A percentile compares a stretch with the other conserved stretches of the same genome.
Evolutionary conservation across 2,113 vertebrate genomes (phyloP).

Genomic region (Solenodon paradoxus): DNA sequence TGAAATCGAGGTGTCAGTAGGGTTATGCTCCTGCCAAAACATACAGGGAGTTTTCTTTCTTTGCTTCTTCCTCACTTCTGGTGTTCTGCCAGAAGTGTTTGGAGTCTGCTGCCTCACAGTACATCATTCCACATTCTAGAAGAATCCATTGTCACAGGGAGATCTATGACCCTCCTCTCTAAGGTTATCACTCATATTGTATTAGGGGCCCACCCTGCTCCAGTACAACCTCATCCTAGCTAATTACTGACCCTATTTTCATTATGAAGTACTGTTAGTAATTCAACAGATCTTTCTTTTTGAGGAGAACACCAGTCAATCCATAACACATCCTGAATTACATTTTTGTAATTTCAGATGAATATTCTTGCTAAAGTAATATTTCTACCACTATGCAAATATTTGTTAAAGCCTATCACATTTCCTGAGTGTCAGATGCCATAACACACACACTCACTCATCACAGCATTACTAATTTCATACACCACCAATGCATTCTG

Average conservation of each 20-base stretch:
- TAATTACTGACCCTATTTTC: background rate
- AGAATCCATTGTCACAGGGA: background rate
- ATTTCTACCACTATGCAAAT: background rate
- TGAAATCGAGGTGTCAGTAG: background rate
- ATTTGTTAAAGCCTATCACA: background rate
- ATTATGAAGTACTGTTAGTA: background rate
- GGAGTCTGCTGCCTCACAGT: background rate
- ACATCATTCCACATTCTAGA: background rate
- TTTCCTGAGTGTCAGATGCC: background rate
- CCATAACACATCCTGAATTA: background rate
- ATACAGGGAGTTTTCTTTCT: background rate
- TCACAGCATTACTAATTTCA: background rate
- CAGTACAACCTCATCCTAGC: background rate
- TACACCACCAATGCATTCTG: background rate
- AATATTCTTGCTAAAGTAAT: background rate
- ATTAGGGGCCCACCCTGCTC: background rate
- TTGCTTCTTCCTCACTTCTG: background rate
- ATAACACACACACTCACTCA: background rate
- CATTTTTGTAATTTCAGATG: background rate
- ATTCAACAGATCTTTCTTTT: background rate
- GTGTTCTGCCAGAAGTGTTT: background rate
- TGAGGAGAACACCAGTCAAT: background rate
- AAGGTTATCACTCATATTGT: fast-evolving
- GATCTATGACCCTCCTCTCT: background rate
- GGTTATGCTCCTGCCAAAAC: background rate